Base-by-base conservation (phyloP, 37 sponge, comb jelly and placozoan species). In the Axinella damicornis region DNA sequence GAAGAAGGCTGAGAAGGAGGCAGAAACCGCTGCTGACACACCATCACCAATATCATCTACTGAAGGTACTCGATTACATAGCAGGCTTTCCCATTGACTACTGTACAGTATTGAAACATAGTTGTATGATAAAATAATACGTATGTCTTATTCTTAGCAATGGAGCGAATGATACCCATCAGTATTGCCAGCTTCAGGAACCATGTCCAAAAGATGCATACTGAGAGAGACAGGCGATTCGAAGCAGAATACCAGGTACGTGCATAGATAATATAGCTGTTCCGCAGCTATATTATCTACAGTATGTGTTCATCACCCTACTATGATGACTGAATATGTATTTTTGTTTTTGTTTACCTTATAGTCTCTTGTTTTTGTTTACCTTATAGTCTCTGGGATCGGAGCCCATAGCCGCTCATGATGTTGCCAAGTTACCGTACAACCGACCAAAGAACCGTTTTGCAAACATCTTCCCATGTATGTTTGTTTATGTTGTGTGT, bases 391-490 rank as follows among this genome's bases (percentile, higher is more conserved):
- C 74, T 0, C 41, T 89, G 22, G 74, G 71, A 30, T 31, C 71
- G 36, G 84, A 70, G 31, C 84, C 84, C n/a, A 17, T 76, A 39
- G 59, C 79, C 35, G 37, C 78, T 1, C 84, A 85, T 60, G 73
- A 84, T 9, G 39, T 78, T 0, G 82, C 81, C 39, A 85, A 79
- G 61, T 36, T 72, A 36, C 69, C 65, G 6, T 28, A 36, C 33
- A 93, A 93, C 73, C 30, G 70, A 81, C 33, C 36, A 39, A 93
- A 93, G 84, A 93, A 93, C 73, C 80, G 93, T 71, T 93, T 85
- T 81, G 80, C 85, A 28, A 93, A 93, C 79, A 93, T 93, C 69
- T 79, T 77, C 58, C 93, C 93, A 53, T 93, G 93, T 93, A 73
- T 85, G 93, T 71, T 9, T 25, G 4, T 46, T 46, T 46, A 9